Percentiles rank a stretch among this genome's conserved stretches.
These are phyloP conservation scores for Indri indri DNA, from an alignment of 2,113 vertebrate species.

Conservation along the genomic window DNA sequence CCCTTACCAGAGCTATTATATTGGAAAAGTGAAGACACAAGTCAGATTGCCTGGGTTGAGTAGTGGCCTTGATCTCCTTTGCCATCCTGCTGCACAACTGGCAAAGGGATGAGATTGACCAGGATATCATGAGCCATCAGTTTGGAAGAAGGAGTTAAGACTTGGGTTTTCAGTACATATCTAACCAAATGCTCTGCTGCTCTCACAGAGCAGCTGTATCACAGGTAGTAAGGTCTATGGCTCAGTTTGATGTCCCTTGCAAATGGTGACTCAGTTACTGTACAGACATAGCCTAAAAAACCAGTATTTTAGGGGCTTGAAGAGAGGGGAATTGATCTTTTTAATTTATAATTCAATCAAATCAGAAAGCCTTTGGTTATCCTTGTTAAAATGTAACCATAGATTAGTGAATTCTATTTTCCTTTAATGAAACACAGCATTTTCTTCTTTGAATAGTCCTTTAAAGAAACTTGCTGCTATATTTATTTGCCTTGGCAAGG, in stretches of 20 bases:
- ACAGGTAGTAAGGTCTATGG: not conserved
- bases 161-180: not conserved
- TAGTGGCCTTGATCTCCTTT: not conserved
- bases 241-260: conserved; percentile 4
- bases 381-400: conserved; percentile 29
- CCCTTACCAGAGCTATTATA: not conserved
- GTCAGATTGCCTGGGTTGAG: not conserved
- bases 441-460: conserved; percentile 32
- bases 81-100: not conserved
- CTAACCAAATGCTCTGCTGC: not conserved
- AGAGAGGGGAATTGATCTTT: not conserved
- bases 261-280: not conserved
- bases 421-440: conserved; percentile 30
- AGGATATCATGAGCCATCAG: not conserved
- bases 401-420: conserved; percentile 31
- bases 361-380: not conserved
- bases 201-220: not conserved
- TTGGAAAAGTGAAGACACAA: not conserved
- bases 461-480: conserved; percentile 13
- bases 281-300: conserved; percentile 1
- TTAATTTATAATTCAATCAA: conserved; percentile 13
- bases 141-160: conserved; percentile 18
- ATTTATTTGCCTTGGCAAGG: conserved; percentile 28
- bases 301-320: not conserved
- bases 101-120: not conserved